Evolutionary conservation across 2,797 vertebrate genomes (phyloP).

Genomic region (Sorex maritimensis): DNA sequence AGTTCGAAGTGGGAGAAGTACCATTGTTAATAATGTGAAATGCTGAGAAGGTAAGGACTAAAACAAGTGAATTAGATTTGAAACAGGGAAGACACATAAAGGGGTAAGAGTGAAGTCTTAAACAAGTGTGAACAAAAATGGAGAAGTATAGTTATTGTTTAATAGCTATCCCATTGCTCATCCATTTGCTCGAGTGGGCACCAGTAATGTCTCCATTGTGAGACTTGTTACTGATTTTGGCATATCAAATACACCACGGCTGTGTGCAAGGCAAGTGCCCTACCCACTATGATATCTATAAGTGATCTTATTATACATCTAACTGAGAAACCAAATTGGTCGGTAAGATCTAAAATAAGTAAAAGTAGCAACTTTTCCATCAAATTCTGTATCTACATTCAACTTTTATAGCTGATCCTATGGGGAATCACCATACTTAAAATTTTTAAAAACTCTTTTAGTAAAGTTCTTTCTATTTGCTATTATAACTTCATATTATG

Average conservation of each 20-base stretch:
- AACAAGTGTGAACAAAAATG: too few relatives aligned
- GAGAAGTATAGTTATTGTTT: not conserved
- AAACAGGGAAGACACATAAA: not conserved
- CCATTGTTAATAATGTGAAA: not conserved
- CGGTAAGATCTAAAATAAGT: not conserved
- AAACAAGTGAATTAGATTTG: not conserved
- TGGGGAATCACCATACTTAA: not conserved
- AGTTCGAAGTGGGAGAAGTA: not conserved
- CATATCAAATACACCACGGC: too few relatives aligned
- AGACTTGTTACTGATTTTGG: too few relatives aligned
- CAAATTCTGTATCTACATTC: not conserved
- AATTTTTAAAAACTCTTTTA: not conserved
- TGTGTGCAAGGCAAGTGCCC: too few relatives aligned
- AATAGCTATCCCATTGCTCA: too few relatives aligned
- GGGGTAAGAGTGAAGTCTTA: not conserved
- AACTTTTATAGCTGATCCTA: not conserved
- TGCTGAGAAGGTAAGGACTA: not conserved
- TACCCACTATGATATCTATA: too few relatives aligned
- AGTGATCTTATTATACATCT: not conserved
- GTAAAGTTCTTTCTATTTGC: not conserved
- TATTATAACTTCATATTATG: not conserved
- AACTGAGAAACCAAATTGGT: not conserved
- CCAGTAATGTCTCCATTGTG: too few relatives aligned
- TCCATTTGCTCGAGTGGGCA: too few relatives aligned
- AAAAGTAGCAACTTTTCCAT: not conserved